Evolutionary conservation across 2,888 invertebrate species (phyloP).

Genomic region (Temnothorax unifasciatus): DNA sequence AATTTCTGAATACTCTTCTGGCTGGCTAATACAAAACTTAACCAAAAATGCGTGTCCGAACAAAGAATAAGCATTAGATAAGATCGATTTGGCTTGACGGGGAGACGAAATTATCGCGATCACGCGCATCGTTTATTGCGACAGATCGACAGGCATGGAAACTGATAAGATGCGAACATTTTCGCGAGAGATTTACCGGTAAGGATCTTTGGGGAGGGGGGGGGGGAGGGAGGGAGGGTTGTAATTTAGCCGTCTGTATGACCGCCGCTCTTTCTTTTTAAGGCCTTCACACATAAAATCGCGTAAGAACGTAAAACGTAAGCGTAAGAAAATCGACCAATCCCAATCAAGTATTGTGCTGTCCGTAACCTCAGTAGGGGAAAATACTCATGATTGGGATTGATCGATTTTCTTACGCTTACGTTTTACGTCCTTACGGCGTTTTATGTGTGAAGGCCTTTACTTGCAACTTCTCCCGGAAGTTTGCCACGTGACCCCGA

Average conservation of each 20-base stretch:
- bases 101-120: neutral
- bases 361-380: no score
- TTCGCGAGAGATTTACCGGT: neutral
- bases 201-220: no score
- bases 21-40: neutral
- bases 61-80: neutral
- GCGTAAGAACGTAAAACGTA: no score
- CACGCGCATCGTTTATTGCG: neutral
- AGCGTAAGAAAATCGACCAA: no score
- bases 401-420: no score
- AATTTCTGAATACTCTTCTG: no score
- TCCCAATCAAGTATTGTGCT: no score
- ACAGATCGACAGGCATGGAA: neutral
- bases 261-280: neutral
- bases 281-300: no score
- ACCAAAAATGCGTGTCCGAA: neutral
- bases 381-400: no score
- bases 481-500: constrained; percentile 19
- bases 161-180: neutral
- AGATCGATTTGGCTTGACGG: neutral
- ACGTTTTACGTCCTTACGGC: no score
- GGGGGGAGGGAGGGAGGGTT: neutral
- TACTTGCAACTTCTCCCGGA: neutral
- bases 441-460: no score
- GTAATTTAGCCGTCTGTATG: neutral